Base-by-base conservation (phyloP, 2,797 vertebrate species). In the Hyperoplus lanceolatus region DNA sequence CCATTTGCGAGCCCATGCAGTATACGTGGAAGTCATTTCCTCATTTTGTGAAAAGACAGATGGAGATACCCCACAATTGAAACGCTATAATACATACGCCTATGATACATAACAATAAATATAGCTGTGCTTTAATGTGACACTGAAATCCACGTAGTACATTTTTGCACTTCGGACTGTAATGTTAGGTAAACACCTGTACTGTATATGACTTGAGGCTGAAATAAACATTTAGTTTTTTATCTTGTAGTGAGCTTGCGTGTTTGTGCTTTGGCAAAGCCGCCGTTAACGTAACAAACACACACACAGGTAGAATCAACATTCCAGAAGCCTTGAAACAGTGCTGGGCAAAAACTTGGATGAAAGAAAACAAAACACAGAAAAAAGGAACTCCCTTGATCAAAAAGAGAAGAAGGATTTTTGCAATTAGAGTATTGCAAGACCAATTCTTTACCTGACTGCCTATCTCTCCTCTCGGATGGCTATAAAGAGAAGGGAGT, bases 1-100 rank as follows among this genome's bases (percentile, higher is more conserved):
- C 88, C 79, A 93, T 94, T 93, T 92, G 92, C 46, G 29, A 81
- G 67, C 68, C 73, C 46, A 18, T 65, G 88, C 84, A 3, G 29
- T 82, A 84, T 90, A 81, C 2, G 77, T 79, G 73, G 76, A 90
- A 89, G 79, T 92, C 59, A 92, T 92, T 93, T 91, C 82, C 88
- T 80, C 87, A 84, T 90, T 90, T 89, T 86, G 79, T 81, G 73
- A 69, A 79, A 82, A 84, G 72, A 85, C 66, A 68, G 79, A 86
- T 75, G 41, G 81, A 85, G 74, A 89, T 73, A 51, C 80, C 29
- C 57, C 67, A 78, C 85, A 85, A 84, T 74, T 84, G 83, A 74
- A 85, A 77, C 46, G 57, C 42, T 57, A 29, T 29, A 62, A 54
- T 53, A 66, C 84, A 57, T 58, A 64, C 79, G 64, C 67, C 43